Evolutionary conservation across 2,797 vertebrate genomes (phyloP).

Genomic region (Eulemur mongoz): DNA sequence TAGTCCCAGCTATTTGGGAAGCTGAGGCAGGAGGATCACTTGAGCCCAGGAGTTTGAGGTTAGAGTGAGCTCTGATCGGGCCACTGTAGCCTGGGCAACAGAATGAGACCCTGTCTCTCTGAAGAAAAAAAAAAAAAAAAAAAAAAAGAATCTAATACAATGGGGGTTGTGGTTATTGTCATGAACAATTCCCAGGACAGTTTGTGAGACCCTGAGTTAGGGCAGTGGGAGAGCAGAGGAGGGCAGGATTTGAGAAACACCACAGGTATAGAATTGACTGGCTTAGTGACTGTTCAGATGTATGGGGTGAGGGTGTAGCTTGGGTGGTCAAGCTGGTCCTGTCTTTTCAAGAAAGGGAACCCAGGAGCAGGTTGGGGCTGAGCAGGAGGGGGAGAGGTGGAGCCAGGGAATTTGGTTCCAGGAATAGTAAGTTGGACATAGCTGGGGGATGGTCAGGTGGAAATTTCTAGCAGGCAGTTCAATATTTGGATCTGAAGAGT

Average conservation of each 20-base stretch:
- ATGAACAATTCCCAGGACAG: neutral
- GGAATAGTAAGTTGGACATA: neutral
- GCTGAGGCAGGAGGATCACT: too few relatives aligned
- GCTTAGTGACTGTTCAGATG: neutral
- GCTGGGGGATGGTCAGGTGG: neutral
- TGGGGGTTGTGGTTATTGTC: neutral
- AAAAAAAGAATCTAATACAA: neutral
- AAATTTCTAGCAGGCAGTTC: neutral
- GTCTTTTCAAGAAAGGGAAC: neutral
- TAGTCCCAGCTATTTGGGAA: too few relatives aligned
- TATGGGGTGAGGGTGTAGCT: neutral
- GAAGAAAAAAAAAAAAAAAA: neutral
- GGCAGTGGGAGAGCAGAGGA: neutral
- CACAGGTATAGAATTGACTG: neutral
- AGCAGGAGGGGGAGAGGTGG: neutral
- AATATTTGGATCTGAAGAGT: neutral
- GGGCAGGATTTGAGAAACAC: neutral
- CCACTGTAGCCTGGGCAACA: too few relatives aligned
- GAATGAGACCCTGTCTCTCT: neutral
- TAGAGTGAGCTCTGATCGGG: too few relatives aligned
- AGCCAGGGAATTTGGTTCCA: neutral
- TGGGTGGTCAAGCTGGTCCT: neutral
- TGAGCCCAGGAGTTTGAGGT: too few relatives aligned
- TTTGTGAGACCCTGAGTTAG: neutral
- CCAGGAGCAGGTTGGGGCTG: neutral